A percentile compares a stretch with the other conserved stretches of the same genome.
Evolutionary conservation across 2,797 vertebrate genomes (phyloP).

Genomic region (Perodicticus potto): DNA sequence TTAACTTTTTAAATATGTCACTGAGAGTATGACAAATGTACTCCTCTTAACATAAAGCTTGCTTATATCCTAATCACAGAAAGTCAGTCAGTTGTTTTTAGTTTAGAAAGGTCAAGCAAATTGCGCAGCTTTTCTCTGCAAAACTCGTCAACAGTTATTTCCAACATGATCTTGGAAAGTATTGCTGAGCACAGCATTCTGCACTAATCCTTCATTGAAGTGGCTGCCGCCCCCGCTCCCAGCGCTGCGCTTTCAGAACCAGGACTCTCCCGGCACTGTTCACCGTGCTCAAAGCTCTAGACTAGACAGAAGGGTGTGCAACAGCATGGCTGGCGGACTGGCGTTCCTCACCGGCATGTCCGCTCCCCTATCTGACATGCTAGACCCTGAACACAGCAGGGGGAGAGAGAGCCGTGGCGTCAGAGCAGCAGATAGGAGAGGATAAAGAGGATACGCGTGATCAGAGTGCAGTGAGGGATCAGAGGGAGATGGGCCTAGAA

Average conservation of each 20-base stretch:
- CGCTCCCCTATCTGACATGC: not conserved
- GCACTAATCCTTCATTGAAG: not conserved
- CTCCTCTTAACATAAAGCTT: constrained; percentile 9
- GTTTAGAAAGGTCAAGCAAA: constrained; percentile 53
- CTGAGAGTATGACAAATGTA: not conserved
- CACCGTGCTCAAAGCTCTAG: not conserved
- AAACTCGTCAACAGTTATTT: constrained; percentile 19
- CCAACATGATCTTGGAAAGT: not conserved
- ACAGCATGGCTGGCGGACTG: not conserved
- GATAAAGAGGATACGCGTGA: not conserved
- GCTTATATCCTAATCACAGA: not conserved
- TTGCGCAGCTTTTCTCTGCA: not conserved
- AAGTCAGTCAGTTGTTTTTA: not conserved
- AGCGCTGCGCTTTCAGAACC: not conserved
- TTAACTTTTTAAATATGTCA: constrained; percentile 39
- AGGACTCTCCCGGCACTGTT: not conserved
- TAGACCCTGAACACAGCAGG: not conserved
- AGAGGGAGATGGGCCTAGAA: not conserved
- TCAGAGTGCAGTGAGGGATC: not conserved
- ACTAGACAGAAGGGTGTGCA: too few relatives aligned
- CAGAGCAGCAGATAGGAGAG: not conserved
- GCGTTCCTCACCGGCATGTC: not conserved
- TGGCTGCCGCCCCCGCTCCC: not conserved
- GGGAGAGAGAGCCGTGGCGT: not conserved
- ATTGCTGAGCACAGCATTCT: not conserved